These are phyloP conservation scores for Lathamus discolor DNA, from an alignment of 2,113 vertebrate genomes.

Conservation along the genomic window DNA sequence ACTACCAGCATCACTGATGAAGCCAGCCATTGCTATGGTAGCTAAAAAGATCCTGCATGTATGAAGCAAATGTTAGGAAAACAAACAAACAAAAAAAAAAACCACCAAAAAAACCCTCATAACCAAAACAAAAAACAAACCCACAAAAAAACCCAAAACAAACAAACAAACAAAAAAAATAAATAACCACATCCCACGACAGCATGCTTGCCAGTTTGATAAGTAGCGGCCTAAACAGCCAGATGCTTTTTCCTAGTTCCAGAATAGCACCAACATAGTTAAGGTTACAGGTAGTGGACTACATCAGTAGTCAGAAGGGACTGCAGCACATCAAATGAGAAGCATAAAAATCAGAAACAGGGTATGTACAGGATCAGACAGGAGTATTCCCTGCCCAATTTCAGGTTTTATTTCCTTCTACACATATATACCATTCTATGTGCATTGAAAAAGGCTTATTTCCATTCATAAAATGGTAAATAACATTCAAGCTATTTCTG, in stretches of 20 bases:
- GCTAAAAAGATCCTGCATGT: not conserved
- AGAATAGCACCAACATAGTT: not conserved
- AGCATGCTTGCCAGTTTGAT: not conserved
- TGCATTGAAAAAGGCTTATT: not conserved
- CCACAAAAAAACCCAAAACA: no score
- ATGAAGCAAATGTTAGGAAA: not conserved
- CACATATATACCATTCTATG: not conserved
- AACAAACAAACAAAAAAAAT: not conserved
- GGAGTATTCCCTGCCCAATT: not conserved
- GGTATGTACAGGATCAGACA: accelerated
- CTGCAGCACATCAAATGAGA: not conserved
- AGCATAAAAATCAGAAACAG: not conserved
- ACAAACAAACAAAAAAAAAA: no score
- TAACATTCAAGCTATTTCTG: not conserved
- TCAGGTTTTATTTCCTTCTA: not conserved
- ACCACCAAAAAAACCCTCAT: not conserved
- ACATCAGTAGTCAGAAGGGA: not conserved
- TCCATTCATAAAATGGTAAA: not conserved
- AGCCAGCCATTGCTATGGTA: not conserved
- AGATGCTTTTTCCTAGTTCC: not conserved
- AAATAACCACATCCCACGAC: not conserved
- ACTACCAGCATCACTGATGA: not conserved
- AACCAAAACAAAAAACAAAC: not conserved
- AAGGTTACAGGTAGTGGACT: not conserved
- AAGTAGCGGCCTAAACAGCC: not conserved